Conservation (phyloP, 2,797 vertebrate species). For the Danio albolineatus region DNA sequence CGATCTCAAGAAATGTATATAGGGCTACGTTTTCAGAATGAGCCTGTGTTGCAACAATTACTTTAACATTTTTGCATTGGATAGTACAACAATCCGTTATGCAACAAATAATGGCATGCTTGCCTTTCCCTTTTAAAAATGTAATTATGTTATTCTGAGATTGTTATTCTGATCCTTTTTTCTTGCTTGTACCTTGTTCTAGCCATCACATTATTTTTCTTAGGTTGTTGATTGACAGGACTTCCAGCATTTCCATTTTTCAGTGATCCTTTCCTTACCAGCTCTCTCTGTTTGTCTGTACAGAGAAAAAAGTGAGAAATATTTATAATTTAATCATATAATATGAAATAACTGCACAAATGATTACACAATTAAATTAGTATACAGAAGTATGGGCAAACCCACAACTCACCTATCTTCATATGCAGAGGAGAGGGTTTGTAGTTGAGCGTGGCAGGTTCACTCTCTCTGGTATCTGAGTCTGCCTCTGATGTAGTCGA, state of each 20-base stretch:
- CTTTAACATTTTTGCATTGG: too few relatives aligned
- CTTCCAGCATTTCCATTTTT: slow-evolving; percentile 93
- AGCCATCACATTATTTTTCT: slow-evolving; percentile 99
- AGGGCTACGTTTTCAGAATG: too few relatives aligned
- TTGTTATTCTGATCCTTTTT: neutral
- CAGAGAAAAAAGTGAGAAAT: neutral
- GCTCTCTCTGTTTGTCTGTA: slow-evolving; percentile 96
- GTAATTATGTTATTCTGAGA: neutral
- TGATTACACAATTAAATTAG: neutral
- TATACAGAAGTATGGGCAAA: neutral
- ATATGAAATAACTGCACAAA: neutral
- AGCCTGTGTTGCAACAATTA: too few relatives aligned
- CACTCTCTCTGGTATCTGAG: slow-evolving; percentile 91
- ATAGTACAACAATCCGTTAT: too few relatives aligned
- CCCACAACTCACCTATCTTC: slow-evolving; percentile 90
- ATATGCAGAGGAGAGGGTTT: slow-evolving; percentile 97
- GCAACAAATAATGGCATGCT: too few relatives aligned
- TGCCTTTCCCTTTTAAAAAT: too few relatives aligned
- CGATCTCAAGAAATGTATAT: too few relatives aligned
- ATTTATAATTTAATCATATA: neutral
- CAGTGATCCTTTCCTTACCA: slow-evolving; percentile 94
- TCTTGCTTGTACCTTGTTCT: slow-evolving; percentile 88
- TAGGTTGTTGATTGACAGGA: slow-evolving; percentile 97
- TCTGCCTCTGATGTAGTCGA: slow-evolving; percentile 92
- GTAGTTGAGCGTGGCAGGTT: slow-evolving; percentile 96